Evolutionary conservation across 30 jellyfish, hydroid and myxozoan genomes (phyloP).

Genomic region (Calvadosia cruxmelitensis): DNA sequence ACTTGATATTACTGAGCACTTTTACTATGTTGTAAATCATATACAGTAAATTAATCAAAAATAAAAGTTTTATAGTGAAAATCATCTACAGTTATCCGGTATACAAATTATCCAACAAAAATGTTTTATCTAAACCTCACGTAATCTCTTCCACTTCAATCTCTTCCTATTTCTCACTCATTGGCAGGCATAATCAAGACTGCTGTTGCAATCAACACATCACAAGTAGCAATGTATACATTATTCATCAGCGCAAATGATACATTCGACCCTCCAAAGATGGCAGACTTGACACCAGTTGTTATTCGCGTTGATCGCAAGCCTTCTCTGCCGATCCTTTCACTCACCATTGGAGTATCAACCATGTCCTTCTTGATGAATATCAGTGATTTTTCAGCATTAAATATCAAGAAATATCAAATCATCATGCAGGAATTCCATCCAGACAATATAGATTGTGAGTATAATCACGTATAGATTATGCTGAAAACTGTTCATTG

Average conservation of each 20-base stretch:
- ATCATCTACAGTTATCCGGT: no score
- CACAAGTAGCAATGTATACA: background rate
- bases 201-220: background rate
- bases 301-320: background rate
- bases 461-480: no score
- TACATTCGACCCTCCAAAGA: background rate
- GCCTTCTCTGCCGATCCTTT: background rate
- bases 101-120: no score
- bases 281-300: background rate
- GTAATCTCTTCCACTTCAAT: no score
- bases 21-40: no score
- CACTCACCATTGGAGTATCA: background rate
- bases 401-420: constrained; percentile 28
- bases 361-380: constrained; percentile 7
- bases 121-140: no score
- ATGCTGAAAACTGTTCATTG: no score
- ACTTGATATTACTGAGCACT: no score
- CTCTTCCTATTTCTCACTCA: no score
- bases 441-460: constrained; percentile 46
- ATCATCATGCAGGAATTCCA: constrained; percentile 48
- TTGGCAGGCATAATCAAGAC: background rate
- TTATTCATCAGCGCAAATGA: background rate
- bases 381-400: constrained; percentile 27
- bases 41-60: no score
- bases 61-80: no score